Base-by-base conservation (phyloP, 2,888 invertebrate genomes). In the Cheilosia urbana region DNA sequence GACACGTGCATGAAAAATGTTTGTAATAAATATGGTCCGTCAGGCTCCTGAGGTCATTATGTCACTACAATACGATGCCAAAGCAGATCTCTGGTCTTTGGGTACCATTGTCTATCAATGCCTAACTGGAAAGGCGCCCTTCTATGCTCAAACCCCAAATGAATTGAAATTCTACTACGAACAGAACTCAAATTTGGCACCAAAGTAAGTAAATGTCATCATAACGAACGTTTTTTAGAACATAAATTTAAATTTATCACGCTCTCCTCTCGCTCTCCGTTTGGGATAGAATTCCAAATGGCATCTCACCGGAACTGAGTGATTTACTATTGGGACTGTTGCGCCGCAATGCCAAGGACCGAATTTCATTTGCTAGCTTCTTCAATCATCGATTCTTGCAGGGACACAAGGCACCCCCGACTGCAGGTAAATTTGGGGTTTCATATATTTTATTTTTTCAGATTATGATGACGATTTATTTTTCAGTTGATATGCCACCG, bases 101-200 rank as follows among this genome's bases (percentile, higher is more conserved):
- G 99, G 99, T 71, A 99, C 99, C 19, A 99, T 99, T 89, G 97
- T 99, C 80, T 99, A 97, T 93, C 98, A 99, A 93, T 99, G 99
- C 93, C 94, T 99, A 88, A 99, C 98, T 30, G 99, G 99, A 87
- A 98, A 98, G 93, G 99, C 99, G 47, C 99, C 99, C 37, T 99
- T 99, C 93, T 96, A 97, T 93, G 99, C 99, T 57, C 97, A 97
- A 90, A 99, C 98, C 19, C 99, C 99, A 15, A 98, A 98, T 92
- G 98, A 98, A 89, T 94, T 99, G 83, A 99, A 99, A 93, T 96
- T 96, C 89, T 98, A 97, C 93, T 99, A 99, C 92, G 99, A 99
- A 92, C 97, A 97, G 92, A 98, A 98, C 93, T 95, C 95, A 72
- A 97, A 97, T 93, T 93, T 98, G 89, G 95, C 96, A 88, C 98